Evolutionary conservation across 2,113 vertebrate genomes (phyloP).

Genomic region (Gasterosteus nipponicus): DNA sequence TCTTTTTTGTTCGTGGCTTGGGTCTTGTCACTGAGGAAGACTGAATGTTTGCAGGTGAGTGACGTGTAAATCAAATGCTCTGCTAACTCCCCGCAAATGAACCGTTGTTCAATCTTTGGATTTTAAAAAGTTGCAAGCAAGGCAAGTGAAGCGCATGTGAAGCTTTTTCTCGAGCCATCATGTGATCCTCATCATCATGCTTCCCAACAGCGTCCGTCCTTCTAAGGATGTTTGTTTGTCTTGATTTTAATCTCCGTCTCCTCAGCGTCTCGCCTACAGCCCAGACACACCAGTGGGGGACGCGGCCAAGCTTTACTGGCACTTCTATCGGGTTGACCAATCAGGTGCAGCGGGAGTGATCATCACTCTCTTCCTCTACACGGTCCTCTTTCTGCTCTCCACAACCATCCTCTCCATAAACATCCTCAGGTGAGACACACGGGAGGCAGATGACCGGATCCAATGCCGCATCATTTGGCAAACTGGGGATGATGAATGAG

Average conservation of each 20-base stretch:
- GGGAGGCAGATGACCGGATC: neutral
- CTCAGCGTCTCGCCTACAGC: slow-evolving; percentile 83
- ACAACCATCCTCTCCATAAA: slow-evolving; percentile 84
- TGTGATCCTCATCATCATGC: neutral
- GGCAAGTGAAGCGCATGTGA: neutral
- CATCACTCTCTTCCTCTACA: slow-evolving; percentile 87
- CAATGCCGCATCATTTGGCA: too few relatives aligned
- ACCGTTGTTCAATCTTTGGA: neutral
- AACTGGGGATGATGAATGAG: neutral
- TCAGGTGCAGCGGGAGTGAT: slow-evolving; percentile 84
- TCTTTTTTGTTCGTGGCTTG: slow-evolving; percentile 52
- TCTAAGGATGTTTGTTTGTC: neutral
- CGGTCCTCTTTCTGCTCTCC: slow-evolving; percentile 84
- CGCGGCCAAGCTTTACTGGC: slow-evolving; percentile 93
- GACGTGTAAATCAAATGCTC: neutral
- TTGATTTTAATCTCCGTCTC: slow-evolving; percentile 16
- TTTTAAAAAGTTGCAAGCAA: neutral
- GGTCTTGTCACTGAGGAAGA: slow-evolving; percentile 24
- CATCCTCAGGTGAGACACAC: slow-evolving; percentile 87
- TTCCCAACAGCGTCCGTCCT: slow-evolving; percentile 21
- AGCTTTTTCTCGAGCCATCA: slow-evolving; percentile 1
- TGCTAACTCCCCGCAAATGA: neutral
- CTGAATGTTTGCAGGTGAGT: neutral
- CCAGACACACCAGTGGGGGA: slow-evolving; percentile 87
- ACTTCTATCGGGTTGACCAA: slow-evolving; percentile 82